These are phyloP conservation scores for Noctua janthina DNA, from an alignment of 2,888 invertebrate genomes.

Conservation along the genomic window DNA sequence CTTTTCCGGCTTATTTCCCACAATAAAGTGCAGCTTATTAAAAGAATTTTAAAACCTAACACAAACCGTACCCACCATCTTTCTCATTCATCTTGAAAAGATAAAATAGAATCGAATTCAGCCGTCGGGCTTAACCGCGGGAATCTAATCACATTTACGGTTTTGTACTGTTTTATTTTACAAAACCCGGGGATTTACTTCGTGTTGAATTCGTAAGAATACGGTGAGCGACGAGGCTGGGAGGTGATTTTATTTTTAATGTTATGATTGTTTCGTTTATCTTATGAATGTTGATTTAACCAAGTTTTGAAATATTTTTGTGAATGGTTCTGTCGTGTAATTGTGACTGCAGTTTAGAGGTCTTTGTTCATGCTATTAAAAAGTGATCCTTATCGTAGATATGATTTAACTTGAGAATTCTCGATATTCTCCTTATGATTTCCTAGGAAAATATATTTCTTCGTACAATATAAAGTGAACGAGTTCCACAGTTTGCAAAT, in stretches of 20 bases:
- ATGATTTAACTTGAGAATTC: slow-evolving; percentile 5
- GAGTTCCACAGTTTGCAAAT: slow-evolving; percentile 7
- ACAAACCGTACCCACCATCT: slow-evolving; percentile 21
- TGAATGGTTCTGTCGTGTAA: not conserved
- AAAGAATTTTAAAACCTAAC: slow-evolving; percentile 36
- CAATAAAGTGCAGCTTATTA: slow-evolving; percentile 40
- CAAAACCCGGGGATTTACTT: slow-evolving; percentile 46
- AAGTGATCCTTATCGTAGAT: slow-evolving; percentile 1
- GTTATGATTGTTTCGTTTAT: slow-evolving; percentile 17
- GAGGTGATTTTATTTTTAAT: slow-evolving; percentile 24
- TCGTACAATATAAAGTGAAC: slow-evolving; percentile 12
- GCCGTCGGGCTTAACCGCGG: slow-evolving; percentile 55
- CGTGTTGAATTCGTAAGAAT: slow-evolving; percentile 52
- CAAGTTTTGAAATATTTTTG: not conserved
- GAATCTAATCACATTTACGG: slow-evolving; percentile 70
- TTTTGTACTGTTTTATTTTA: slow-evolving; percentile 55
- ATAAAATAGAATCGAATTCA: slow-evolving; percentile 60
- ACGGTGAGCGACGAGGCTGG: slow-evolving; percentile 30
- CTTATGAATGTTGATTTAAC: slow-evolving; percentile 28
- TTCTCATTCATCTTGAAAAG: slow-evolving; percentile 45
- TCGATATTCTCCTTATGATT: not conserved
- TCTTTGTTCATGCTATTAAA: not conserved
- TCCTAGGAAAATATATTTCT: slow-evolving; percentile 19
- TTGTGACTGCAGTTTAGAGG: not conserved
- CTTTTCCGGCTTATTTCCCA: slow-evolving; percentile 14